phyloP scores from a whole-genome alignment of 2,113 vertebrate genomes.

The Regulus satrapa region DNA sequence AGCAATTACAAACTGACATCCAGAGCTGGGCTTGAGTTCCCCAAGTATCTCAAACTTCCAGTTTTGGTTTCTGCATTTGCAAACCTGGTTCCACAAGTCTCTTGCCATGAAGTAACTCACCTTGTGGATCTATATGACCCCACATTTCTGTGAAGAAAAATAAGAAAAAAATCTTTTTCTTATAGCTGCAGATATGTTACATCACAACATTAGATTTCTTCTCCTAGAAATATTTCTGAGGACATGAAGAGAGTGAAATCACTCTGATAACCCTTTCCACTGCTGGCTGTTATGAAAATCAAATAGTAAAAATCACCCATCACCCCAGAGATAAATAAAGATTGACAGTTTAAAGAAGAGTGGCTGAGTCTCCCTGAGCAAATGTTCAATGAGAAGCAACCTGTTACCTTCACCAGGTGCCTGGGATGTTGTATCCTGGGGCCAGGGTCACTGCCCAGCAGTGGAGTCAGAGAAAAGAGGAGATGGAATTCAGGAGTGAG shows the following conservation, averaged over 20 bases:
- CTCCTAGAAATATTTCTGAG: neutral
- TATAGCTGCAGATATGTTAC: neutral
- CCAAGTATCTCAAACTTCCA: neutral
- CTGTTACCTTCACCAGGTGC: neutral
- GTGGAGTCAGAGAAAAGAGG: neutral
- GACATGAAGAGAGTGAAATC: neutral
- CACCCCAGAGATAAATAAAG: neutral
- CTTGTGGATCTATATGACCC: neutral
- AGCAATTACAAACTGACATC: neutral
- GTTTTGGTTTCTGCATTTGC: neutral
- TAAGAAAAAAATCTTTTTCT: neutral
- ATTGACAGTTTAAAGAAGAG: neutral
- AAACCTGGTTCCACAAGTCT: neutral
- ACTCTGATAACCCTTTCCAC: neutral
- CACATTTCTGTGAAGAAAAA: neutral
- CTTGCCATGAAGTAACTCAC: neutral
- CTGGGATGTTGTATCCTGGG: neutral
- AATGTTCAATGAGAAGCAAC: neutral
- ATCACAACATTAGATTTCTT: neutral
- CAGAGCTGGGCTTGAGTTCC: neutral
- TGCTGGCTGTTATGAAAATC: neutral
- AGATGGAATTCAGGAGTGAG: neutral
- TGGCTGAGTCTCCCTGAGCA: neutral
- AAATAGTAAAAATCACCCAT: neutral
- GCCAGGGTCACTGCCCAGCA: neutral